Percentiles rank a stretch among this genome's conserved stretches.
These are phyloP conservation scores for Calliopum simillimum DNA, from an alignment of 2,888 invertebrate species.

Conservation along the genomic window DNA sequence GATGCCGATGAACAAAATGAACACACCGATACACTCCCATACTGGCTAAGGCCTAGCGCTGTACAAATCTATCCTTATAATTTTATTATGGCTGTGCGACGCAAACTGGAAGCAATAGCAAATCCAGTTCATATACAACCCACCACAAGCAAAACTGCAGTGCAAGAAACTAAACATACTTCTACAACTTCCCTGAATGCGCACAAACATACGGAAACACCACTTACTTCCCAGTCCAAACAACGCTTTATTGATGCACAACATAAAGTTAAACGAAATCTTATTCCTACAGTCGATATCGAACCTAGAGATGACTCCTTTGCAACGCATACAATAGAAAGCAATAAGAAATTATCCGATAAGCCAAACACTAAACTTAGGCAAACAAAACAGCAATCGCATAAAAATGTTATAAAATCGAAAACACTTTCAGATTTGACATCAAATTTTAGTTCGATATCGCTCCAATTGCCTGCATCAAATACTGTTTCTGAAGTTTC, in stretches of 20 bases:
- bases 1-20: slow-evolving; percentile 27
- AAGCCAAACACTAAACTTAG: not conserved
- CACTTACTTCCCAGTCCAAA: slow-evolving; percentile 22
- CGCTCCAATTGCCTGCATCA: slow-evolving; percentile 51
- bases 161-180: slow-evolving; percentile 33
- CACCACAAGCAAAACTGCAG: not conserved
- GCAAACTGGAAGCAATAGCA: slow-evolving; percentile 68
- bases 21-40: slow-evolving; percentile 50
- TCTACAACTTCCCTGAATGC: slow-evolving; percentile 31
- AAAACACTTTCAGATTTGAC: slow-evolving; percentile 47
- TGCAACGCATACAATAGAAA: slow-evolving; percentile 13
- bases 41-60: slow-evolving; percentile 64
- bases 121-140: slow-evolving; percentile 40
- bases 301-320: slow-evolving; percentile 6
- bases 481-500: slow-evolving; percentile 52
- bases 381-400: slow-evolving; percentile 12
- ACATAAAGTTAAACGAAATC: slow-evolving; percentile 39
- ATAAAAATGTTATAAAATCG: not conserved
- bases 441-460: slow-evolving; percentile 55
- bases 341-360: not conserved
- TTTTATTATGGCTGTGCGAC: slow-evolving; percentile 72
- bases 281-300: slow-evolving; percentile 33
- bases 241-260: not conserved
- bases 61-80: slow-evolving; percentile 71
- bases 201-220: slow-evolving; percentile 30